Base-by-base conservation (phyloP, 2,888 invertebrate species). In the Phaonia tiefii region DNA sequence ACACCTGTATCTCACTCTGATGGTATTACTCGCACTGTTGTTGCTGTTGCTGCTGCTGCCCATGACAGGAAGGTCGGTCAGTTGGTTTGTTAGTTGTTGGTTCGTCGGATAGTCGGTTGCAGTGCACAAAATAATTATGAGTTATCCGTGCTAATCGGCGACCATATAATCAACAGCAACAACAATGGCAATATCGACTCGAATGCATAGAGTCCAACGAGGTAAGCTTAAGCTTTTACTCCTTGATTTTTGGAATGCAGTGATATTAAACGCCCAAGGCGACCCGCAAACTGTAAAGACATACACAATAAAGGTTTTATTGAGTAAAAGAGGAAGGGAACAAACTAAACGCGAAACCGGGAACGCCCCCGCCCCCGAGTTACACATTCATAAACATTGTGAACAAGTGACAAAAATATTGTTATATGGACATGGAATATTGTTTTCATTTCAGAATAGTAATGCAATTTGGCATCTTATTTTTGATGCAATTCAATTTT, bases 111-210 rank as follows among this genome's bases (percentile, higher is more conserved):
- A 8, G 31, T 31, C 13, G 63, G 42, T 63, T 63, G 56, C 42
- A 69, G 42, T 56, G 69, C 67, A 69, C 46, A 67, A 69, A 75
- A 69, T 81, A 78, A 81, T 81, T 81, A 81, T 81, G 81, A 81
- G 71, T 81, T 81, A 75, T 75, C 72, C 81, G 20, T 63, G 75
- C 71, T 81, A 78, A 81, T 78, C 78, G 81, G 54, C 75, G 75
- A 81, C 75, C 81, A 75, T 78, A 81, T 78, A 81, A 81, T 79
- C 82, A 79, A 25, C 44, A 70, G 20, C 44, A 11, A 44, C 49
- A 51, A 37, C 67, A 72, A 31, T 31, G 31, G 31, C 67, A 72
- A 73, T 76, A 69, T 31, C 37, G 72, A 56, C 56, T 71, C 60
- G 54, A 67, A 49, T 67, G 71, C 63, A 75, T 60, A 51, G n/a